Conservation (phyloP, 2,113 vertebrate genomes). For the Cololabis saira region DNA sequence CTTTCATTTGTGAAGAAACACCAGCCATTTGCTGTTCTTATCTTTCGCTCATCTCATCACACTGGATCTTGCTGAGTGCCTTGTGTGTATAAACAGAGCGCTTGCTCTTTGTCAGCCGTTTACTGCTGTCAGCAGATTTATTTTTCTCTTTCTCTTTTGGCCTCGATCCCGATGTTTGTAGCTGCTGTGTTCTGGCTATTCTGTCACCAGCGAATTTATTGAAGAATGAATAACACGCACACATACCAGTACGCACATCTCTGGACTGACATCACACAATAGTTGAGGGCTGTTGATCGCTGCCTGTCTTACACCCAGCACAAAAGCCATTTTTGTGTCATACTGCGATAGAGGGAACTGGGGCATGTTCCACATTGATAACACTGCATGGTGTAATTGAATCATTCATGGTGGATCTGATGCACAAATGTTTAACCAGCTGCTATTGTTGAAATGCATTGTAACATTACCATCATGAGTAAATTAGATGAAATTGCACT, state of each 20-base stretch:
- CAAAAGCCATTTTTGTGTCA: slow-evolving; percentile 50
- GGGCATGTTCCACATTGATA: slow-evolving; percentile 60
- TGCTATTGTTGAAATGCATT: slow-evolving; percentile 36
- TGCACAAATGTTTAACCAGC: slow-evolving; percentile 49
- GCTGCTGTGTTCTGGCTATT: slow-evolving; percentile 35
- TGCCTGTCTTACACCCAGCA: slow-evolving; percentile 35
- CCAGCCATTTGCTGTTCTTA: slow-evolving; percentile 31
- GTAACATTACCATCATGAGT: slow-evolving; percentile 39
- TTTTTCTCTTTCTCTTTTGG: slow-evolving; percentile 12
- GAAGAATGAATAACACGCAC: slow-evolving; percentile 11
- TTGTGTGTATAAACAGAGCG: slow-evolving; percentile 29
- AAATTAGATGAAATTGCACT: slow-evolving; percentile 25
- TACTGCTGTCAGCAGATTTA: slow-evolving; percentile 47
- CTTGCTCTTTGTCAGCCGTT: slow-evolving; percentile 36
- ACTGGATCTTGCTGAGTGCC: slow-evolving; percentile 31
- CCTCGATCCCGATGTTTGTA: slow-evolving; percentile 46
- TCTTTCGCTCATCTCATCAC: slow-evolving; percentile 50
- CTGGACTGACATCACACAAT: slow-evolving; percentile 27
- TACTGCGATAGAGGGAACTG: slow-evolving; percentile 48
- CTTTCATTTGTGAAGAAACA: slow-evolving; percentile 13
- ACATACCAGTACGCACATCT: slow-evolving; percentile 18
- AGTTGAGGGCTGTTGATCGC: slow-evolving; percentile 31
- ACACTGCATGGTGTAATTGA: slow-evolving; percentile 48
- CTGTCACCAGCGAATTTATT: slow-evolving; percentile 39
- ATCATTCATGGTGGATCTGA: slow-evolving; percentile 58